Evolutionary conservation across 2,113 vertebrate genomes (phyloP).

Genomic region (Archilochus colubris): DNA sequence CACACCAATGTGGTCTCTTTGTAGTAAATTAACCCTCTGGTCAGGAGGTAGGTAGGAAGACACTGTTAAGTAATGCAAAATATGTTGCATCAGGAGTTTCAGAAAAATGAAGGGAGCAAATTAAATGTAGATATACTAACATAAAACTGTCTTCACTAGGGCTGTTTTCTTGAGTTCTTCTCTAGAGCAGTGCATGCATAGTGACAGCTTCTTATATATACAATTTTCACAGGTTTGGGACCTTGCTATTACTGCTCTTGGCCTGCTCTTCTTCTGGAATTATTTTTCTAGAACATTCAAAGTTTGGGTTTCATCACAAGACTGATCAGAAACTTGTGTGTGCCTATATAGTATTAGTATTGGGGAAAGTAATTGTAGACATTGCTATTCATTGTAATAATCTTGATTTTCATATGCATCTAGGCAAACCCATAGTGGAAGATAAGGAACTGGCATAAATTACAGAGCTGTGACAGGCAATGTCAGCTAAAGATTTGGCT

Average conservation of each 20-base stretch:
- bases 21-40: constrained; percentile 77
- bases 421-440: not conserved
- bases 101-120: not conserved
- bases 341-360: not conserved
- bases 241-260: not conserved
- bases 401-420: not conserved
- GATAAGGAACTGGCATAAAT: not conserved
- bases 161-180: not conserved
- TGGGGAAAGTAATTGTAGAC: not conserved
- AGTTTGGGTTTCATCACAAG: not conserved
- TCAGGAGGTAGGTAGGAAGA: constrained; percentile 52
- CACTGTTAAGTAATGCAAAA: constrained; percentile 63
- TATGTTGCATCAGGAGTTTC: constrained; percentile 17
- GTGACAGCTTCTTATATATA: not conserved
- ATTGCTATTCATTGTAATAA: not conserved
- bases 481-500: constrained; percentile 1
- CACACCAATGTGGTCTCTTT: constrained; percentile 67
- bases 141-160: not conserved
- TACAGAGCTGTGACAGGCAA: not conserved
- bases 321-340: not conserved
- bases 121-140: not conserved
- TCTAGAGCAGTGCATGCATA: not conserved
- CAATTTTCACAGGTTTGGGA: not conserved
- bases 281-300: not conserved
- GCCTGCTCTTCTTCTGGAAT: not conserved